Evolutionary conservation across 2,797 vertebrate species (phyloP), one percentile per base, ranked within the genome.

Genomic region (Acestrorhynchus altus): DNA sequence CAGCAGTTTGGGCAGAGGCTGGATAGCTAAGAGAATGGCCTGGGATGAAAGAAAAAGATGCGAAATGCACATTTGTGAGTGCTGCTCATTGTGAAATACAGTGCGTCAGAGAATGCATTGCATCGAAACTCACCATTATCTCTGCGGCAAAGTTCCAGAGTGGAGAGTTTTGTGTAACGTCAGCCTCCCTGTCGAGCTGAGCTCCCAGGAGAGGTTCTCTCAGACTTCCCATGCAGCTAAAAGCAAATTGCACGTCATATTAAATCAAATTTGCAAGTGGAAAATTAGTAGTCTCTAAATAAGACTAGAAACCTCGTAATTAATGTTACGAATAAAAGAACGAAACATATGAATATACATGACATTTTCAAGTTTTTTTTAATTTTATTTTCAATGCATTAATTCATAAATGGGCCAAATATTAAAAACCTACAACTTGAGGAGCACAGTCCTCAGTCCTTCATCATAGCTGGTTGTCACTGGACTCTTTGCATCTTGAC

Each of bases 191-290:
- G 24, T 92, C 91, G 51, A 98, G 91, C 10, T 95, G 90, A 76
- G 94, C 96, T 81, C 93, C 92, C 68, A 98, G 90, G 69, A 99
- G 87, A 8, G 96, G 97, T 74, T 93, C 94, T 73, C 93, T 94
- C 85, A 98, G 89, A 83, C 94, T 94, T 90, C 91, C 93, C 92
- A 96, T 94, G 91, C 96, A 98, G 91, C 97, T 99, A 83, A n/a
- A 79, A 46, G n/a, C 40, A 64, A 60, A 60, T 31, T 60, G 24
- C 13, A 18, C 24, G 0, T 13, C 47, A 47, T 1, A 16, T 46
- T 66, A 15, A 46, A 46, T 42, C 11, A 42, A 22, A 11, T 11
- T 64, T 42, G 11, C 9, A 64, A 64, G 61, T n/a, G n/a, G n/a
- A n/a, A n/a, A n/a, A n/a, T n/a, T n/a, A n/a, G n/a, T n/a, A n/a